Conservation (phyloP, 2,888 invertebrate genomes). For the Machimus rusticus region DNA sequence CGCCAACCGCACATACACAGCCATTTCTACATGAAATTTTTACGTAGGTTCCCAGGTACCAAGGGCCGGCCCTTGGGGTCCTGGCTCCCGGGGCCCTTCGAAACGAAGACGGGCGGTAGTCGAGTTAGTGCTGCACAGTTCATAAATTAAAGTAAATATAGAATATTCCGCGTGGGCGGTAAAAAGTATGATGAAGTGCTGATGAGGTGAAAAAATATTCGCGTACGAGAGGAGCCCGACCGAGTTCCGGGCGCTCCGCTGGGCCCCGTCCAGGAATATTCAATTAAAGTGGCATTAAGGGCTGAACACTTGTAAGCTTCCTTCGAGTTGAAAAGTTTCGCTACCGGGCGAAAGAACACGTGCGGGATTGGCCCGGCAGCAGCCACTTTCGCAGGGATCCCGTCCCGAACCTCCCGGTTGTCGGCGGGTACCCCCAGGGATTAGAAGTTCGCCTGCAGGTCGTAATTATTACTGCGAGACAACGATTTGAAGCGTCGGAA, state of each 20-base stretch:
- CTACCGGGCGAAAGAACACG: neutral
- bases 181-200: conserved; percentile 29
- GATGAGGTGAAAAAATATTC: conserved; percentile 27
- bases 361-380: neutral
- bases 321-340: conserved; percentile 15
- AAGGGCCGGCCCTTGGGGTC: neutral
- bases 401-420: neutral
- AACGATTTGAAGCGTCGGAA: neutral
- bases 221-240: neutral
- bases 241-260: neutral
- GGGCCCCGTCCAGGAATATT: conserved; percentile 5
- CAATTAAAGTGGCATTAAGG: conserved; percentile 39
- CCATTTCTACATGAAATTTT: neutral
- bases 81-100: neutral
- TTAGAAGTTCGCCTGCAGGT: neutral
- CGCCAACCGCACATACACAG: neutral
- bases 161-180: neutral
- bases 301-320: conserved; percentile 36
- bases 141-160: conserved; percentile 36
- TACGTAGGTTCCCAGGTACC: neutral
- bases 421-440: neutral
- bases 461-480: conserved; percentile 12
- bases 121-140: conserved; percentile 8
- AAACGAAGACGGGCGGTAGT: neutral
- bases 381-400: neutral